phyloP scores from a whole-genome alignment of 2,888 invertebrate genomes.

The Amaurobius ferox region DNA sequence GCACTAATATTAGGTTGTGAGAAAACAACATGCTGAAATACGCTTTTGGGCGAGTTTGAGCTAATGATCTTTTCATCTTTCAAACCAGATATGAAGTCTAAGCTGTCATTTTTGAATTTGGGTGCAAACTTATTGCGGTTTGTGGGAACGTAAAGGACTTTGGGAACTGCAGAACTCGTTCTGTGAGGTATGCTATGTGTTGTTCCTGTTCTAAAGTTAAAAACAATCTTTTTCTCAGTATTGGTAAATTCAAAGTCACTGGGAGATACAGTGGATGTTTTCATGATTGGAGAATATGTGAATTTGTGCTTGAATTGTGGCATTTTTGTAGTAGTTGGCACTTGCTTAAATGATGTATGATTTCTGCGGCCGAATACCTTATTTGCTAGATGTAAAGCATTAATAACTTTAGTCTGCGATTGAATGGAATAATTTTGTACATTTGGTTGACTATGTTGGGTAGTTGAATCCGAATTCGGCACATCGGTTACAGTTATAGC shows the following conservation, averaged over 20 bases:
- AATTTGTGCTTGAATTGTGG: constrained; percentile 40
- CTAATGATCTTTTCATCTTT: neutral
- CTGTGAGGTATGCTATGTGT: neutral
- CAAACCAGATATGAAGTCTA: neutral
- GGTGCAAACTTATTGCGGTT: neutral
- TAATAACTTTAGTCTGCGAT: constrained; percentile 20
- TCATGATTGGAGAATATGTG: constrained; percentile 26
- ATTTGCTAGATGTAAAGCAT: constrained; percentile 36
- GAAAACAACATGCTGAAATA: neutral
- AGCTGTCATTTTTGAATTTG: neutral
- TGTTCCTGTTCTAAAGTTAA: constrained; percentile 55
- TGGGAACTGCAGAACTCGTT: neutral
- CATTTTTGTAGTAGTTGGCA: constrained; percentile 26
- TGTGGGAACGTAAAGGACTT: neutral
- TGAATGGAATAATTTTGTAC: neutral
- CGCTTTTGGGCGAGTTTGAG: neutral
- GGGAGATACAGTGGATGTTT: neutral
- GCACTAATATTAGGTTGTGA: neutral
- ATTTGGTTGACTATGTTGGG: neutral
- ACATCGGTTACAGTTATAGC: neutral
- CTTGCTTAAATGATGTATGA: constrained; percentile 2
- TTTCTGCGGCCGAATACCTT: constrained; percentile 56
- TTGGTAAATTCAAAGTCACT: neutral
- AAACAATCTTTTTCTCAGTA: constrained; percentile 19
- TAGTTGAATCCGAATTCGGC: neutral